Conservation (phyloP, 2,113 vertebrate genomes). For the Gila orcuttii region DNA sequence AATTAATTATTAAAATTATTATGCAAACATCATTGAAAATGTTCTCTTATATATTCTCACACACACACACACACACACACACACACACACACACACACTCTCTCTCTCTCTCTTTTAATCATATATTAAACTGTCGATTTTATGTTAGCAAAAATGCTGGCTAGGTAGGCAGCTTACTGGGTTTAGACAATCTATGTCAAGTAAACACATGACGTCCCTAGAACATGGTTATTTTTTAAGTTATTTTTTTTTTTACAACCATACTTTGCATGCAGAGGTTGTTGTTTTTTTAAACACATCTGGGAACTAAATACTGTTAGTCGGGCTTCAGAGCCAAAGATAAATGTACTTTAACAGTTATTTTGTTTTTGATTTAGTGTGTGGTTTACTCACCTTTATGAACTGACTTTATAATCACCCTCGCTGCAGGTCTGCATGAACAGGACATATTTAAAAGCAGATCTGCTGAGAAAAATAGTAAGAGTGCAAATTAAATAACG, state of each 20-base stretch:
- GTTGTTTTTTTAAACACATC: not conserved
- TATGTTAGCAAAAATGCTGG: too few relatives aligned
- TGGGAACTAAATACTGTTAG: not conserved
- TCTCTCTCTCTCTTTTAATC: too few relatives aligned
- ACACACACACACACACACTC: too few relatives aligned
- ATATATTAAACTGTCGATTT: too few relatives aligned
- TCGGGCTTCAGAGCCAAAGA: not conserved
- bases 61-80: too few relatives aligned
- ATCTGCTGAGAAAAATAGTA: not conserved
- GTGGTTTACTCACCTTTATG: constrained; percentile 70
- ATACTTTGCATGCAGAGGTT: not conserved
- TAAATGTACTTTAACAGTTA: not conserved
- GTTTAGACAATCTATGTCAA: too few relatives aligned
- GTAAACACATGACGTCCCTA: too few relatives aligned
- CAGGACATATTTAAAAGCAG: constrained; percentile 71
- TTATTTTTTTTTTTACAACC: not conserved
- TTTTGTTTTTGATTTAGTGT: too few relatives aligned
- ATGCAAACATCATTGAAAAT: too few relatives aligned
- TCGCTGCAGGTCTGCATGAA: constrained; percentile 73
- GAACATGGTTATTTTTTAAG: not conserved
- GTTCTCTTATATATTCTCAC: too few relatives aligned
- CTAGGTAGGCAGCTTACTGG: too few relatives aligned
- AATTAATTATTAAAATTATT: too few relatives aligned
- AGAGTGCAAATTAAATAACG: not conserved
- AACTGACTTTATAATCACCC: constrained; percentile 71